A percentile compares a stretch with the other conserved stretches of the same genome.
Conservation (phyloP, 1,140 invertebrate species). For the Pteromalus puparum region DNA sequence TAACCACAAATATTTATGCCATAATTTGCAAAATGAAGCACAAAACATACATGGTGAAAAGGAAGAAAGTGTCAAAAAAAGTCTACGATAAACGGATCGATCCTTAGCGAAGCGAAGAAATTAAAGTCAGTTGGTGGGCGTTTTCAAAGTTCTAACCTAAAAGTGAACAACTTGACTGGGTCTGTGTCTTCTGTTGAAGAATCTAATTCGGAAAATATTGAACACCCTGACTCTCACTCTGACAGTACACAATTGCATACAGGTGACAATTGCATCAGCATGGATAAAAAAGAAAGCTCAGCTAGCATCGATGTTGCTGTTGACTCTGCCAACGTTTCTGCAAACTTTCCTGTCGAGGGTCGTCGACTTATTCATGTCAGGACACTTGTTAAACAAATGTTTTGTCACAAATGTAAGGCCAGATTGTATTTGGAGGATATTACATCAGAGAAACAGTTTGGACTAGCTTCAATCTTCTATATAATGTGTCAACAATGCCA, state of each 20-base stretch:
- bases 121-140: not conserved
- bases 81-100: not conserved
- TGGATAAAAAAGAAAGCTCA: not conserved
- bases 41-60: conserved; percentile 11
- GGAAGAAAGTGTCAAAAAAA: not conserved
- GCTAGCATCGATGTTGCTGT: too few relatives aligned
- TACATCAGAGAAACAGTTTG: not conserved
- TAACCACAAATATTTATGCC: too few relatives aligned
- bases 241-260: too few relatives aligned
- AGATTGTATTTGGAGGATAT: not conserved
- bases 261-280: too few relatives aligned
- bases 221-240: too few relatives aligned
- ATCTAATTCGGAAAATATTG: too few relatives aligned
- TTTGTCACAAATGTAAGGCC: not conserved
- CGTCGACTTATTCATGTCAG: not conserved
- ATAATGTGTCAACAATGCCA: not conserved
- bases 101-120: too few relatives aligned
- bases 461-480: not conserved
- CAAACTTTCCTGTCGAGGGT: not conserved
- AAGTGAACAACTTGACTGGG: not conserved
- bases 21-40: too few relatives aligned
- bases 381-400: not conserved
- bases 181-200: too few relatives aligned
- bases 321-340: not conserved
- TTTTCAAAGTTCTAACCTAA: not conserved